These are phyloP conservation scores for Propithecus deckenii DNA, from an alignment of 2,797 vertebrate species.

Conservation along the genomic window DNA sequence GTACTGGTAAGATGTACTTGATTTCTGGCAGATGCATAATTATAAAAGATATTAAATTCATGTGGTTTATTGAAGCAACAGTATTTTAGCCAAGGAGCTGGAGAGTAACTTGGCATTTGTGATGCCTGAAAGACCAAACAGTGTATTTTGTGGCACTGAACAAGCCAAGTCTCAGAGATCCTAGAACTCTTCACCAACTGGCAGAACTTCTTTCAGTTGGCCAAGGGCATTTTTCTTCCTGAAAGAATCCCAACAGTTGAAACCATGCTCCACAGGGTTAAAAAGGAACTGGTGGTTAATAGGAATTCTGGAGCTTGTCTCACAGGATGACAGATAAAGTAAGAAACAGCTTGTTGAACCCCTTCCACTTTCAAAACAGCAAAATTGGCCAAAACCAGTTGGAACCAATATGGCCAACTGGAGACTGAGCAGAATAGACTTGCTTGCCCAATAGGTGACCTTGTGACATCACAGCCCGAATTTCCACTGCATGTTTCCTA, in stretches of 20 bases:
- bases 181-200: background rate
- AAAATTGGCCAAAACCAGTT: background rate
- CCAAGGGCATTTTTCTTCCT: background rate
- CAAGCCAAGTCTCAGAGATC: background rate
- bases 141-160: background rate
- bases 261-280: background rate
- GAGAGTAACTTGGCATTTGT: background rate
- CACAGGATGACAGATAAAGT: background rate
- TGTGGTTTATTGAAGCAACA: background rate
- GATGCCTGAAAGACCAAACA: background rate
- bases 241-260: background rate
- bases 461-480: background rate
- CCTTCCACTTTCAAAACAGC: background rate
- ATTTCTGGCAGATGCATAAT: background rate
- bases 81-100: background rate
- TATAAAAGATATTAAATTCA: background rate
- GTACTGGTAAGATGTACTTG: background rate
- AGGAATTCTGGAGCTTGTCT: background rate
- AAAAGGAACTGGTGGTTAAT: background rate
- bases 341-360: background rate
- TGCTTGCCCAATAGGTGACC: background rate
- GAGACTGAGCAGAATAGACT: background rate
- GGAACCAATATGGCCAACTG: background rate
- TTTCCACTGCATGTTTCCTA: background rate
- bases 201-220: background rate